These are phyloP conservation scores for Phengaris arion DNA, from an alignment of 2,888 invertebrate genomes.

Conservation along the genomic window DNA sequence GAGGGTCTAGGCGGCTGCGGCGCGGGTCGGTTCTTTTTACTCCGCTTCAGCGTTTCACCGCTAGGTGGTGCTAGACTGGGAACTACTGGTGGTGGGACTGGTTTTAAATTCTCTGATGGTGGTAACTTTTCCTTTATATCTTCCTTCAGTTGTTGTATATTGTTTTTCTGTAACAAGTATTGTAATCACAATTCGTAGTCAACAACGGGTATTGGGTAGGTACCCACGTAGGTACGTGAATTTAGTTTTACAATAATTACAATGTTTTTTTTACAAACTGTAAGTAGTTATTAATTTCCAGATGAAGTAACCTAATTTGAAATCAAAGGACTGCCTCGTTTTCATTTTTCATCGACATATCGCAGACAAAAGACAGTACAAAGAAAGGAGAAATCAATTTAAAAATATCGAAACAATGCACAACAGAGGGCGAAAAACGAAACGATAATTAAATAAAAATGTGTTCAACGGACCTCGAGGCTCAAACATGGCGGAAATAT, in stretches of 20 bases:
- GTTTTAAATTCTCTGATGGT: constrained; percentile 60
- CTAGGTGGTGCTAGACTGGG: constrained; percentile 63
- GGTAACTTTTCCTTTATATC: constrained; percentile 79
- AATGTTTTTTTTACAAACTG: too few species aligned
- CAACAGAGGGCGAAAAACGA: constrained; percentile 34
- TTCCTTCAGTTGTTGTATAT: constrained; percentile 84
- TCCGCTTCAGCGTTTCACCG: constrained; percentile 82
- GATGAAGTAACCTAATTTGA: neutral
- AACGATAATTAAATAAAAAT: constrained; percentile 61
- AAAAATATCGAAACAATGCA: constrained; percentile 33
- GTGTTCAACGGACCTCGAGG: constrained; percentile 49
- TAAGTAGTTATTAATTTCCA: neutral
- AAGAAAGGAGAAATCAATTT: constrained; percentile 34
- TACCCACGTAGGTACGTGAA: neutral
- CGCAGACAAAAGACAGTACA: constrained; percentile 31
- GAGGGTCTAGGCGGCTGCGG: constrained; percentile 83
- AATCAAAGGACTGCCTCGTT: neutral
- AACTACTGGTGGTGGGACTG: constrained; percentile 68
- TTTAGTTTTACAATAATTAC: neutral
- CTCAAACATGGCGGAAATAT: constrained; percentile 52
- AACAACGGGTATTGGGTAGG: too few species aligned
- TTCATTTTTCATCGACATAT: constrained; percentile 28
- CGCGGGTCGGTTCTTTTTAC: constrained; percentile 84
- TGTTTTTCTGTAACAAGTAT: constrained; percentile 59
- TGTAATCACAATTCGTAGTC: neutral